Evolutionary conservation across 2,888 invertebrate species (phyloP).

Genomic region (Strigamia maritima): DNA sequence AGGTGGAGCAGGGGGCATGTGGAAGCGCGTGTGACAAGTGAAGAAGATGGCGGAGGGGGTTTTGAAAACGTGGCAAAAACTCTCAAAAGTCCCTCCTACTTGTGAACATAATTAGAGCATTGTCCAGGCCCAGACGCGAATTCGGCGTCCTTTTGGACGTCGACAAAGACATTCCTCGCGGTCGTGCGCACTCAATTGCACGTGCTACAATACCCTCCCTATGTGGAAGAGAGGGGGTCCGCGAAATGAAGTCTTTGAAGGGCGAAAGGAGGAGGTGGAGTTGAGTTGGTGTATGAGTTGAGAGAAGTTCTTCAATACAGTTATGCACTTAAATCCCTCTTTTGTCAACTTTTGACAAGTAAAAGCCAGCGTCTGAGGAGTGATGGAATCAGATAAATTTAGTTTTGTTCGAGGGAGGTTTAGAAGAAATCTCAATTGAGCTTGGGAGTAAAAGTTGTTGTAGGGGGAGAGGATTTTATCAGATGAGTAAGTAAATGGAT

Average conservation of each 20-base stretch:
- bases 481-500: background rate
- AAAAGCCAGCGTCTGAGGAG: background rate
- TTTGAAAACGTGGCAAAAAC: slow-evolving; percentile 10
- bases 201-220: background rate
- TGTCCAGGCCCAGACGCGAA: background rate
- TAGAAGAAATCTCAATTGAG: background rate
- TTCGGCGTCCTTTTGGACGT: background rate
- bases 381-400: slow-evolving; percentile 5
- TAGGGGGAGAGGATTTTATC: background rate
- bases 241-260: slow-evolving; percentile 16
- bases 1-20: background rate
- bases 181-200: slow-evolving; percentile 23
- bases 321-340: slow-evolving; percentile 19
- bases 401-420: background rate
- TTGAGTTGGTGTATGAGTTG: too few species aligned
- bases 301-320: background rate
- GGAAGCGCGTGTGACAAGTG: slow-evolving; percentile 2
- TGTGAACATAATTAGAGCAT: slow-evolving; percentile 19
- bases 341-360: slow-evolving; percentile 19
- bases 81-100: slow-evolving; percentile 2
- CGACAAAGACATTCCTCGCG: slow-evolving; percentile 11
- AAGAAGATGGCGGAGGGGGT: background rate
- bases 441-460: background rate
- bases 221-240: background rate
- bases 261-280: background rate